Evolutionary conservation across 2,113 vertebrate genomes (phyloP).

Genomic region (Passer domesticus): DNA sequence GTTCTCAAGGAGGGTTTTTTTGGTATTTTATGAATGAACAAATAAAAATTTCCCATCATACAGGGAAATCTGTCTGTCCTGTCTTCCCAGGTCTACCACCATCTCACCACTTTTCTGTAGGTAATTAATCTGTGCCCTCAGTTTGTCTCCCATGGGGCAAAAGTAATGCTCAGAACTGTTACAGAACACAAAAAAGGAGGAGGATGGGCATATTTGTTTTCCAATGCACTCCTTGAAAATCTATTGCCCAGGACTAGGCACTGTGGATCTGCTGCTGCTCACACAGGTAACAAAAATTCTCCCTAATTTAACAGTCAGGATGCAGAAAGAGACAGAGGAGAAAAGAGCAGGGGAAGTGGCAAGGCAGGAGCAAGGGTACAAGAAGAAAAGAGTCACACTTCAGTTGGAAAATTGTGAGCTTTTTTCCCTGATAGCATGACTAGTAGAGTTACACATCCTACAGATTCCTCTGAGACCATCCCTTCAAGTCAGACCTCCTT

Average conservation of each 20-base stretch:
- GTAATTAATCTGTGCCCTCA: not conserved
- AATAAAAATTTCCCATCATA: not conserved
- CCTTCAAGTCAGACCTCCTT: not conserved
- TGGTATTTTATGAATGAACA: not conserved
- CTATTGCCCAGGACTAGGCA: fast-evolving
- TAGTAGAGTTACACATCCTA: not conserved
- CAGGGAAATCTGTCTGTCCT: not conserved
- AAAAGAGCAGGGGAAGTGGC: not conserved
- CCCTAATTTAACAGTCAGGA: not conserved
- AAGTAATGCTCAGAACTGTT: not conserved
- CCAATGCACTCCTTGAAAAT: not conserved
- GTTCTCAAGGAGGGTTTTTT: not conserved
- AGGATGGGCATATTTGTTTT: not conserved
- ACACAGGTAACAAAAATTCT: not conserved
- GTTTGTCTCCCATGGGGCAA: not conserved
- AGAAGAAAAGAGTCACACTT: not conserved
- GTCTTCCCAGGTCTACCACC: not conserved
- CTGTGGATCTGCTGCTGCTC: not conserved
- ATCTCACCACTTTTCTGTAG: not conserved
- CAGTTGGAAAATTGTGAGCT: not conserved
- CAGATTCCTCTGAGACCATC: not conserved
- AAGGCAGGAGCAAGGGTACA: not conserved
- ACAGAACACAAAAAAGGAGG: not conserved
- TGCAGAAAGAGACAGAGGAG: not conserved
- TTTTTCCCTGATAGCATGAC: not conserved